These are phyloP conservation scores for Eueides isabella DNA, from an alignment of 1,140 invertebrate genomes.

Conservation along the genomic window DNA sequence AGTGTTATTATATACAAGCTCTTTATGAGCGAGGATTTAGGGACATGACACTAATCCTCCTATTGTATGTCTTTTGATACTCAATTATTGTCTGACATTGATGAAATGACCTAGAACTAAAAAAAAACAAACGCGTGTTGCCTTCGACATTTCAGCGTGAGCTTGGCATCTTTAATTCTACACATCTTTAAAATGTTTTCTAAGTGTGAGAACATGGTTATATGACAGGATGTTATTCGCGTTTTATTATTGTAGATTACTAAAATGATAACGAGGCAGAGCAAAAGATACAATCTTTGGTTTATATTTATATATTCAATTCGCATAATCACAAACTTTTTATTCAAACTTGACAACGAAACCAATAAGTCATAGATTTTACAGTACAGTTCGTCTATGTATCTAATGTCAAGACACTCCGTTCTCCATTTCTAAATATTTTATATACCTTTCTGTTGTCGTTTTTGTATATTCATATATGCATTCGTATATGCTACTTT, in stretches of 20 bases:
- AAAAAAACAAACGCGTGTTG: not conserved
- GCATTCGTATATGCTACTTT: too few relatives aligned
- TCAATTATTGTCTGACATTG: not conserved
- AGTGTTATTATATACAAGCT: not conserved
- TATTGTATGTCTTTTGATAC: not conserved
- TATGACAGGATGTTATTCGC: conserved; percentile 5
- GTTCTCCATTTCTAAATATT: too few relatives aligned
- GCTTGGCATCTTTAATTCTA: not conserved
- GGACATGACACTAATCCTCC: not conserved
- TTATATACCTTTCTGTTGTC: too few relatives aligned
- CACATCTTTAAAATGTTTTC: not conserved
- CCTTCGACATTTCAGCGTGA: conserved; percentile 3
- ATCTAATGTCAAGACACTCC: too few relatives aligned
- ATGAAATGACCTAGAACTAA: not conserved
- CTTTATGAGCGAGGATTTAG: not conserved
- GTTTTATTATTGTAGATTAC: conserved; percentile 1
- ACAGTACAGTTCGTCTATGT: too few relatives aligned
- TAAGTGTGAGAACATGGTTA: not conserved
- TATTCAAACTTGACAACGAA: not conserved
- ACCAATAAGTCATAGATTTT: too few relatives aligned
- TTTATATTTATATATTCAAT: not conserved
- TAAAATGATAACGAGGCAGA: not conserved
- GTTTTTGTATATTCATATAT: too few relatives aligned
- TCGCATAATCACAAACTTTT: not conserved
- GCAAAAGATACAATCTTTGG: not conserved